Percentiles rank a stretch among this genome's conserved stretches.
These are phyloP conservation scores for Drosophila ohnishii DNA, from an alignment of 1,140 invertebrate species.

Conservation along the genomic window DNA sequence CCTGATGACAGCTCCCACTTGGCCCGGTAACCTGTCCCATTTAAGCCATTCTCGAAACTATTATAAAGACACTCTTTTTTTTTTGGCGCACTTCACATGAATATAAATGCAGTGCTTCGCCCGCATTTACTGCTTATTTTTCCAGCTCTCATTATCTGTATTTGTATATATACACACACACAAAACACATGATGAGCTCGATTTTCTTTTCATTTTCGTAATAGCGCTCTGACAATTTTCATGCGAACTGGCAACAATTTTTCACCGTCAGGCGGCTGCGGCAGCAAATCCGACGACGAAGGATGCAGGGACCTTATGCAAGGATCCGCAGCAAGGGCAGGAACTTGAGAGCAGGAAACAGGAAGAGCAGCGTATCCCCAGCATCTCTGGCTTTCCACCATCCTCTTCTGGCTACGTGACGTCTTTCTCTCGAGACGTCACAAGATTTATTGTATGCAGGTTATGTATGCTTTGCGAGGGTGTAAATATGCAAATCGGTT, in stretches of 20 bases:
- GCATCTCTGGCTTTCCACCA: conserved; percentile 43
- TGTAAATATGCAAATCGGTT: conserved; percentile 42
- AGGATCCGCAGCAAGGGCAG: conserved; percentile 67
- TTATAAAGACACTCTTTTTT: conserved; percentile 29
- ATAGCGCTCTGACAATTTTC: conserved; percentile 76
- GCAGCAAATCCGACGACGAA: conserved; percentile 25
- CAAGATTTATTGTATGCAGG: conserved; percentile 81
- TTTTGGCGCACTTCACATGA: conserved; percentile 31
- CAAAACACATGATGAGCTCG: conserved; percentile 62
- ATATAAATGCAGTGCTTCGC: conserved; percentile 58
- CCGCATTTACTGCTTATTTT: conserved; percentile 25
- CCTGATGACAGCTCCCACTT: conserved; percentile 39
- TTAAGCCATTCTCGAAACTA: conserved; percentile 16
- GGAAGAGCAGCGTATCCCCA: conserved; percentile 71
- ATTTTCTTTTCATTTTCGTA: conserved; percentile 77
- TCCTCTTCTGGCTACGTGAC: conserved; percentile 63
- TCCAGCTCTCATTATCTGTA: conserved; percentile 59
- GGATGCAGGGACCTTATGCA: conserved; percentile 53
- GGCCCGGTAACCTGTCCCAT: conserved; percentile 24
- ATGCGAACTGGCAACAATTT: conserved; percentile 75
- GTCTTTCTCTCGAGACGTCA: conserved; percentile 80
- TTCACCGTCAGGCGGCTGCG: conserved; percentile 66
- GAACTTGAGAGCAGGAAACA: conserved; percentile 76
- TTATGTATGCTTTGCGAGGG: conserved; percentile 43
- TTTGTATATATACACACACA: conserved; percentile 48